phyloP scores from a whole-genome alignment of 2,113 vertebrate genomes.

The Uria aalge region DNA sequence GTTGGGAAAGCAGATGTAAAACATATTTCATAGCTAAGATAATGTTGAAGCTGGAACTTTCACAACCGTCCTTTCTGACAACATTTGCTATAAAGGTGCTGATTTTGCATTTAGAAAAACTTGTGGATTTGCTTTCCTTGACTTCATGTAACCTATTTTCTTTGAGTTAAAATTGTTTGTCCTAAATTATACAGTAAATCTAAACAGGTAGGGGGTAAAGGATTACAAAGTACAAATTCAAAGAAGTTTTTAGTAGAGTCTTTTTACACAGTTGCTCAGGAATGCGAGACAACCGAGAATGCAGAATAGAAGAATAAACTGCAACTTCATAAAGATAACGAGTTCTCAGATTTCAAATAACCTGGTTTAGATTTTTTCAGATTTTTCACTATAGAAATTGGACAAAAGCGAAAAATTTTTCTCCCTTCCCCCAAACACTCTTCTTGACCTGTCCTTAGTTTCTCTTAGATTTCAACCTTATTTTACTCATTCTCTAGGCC shows the following conservation, averaged over 20 bases:
- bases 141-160: background rate
- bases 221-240: background rate
- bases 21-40: background rate
- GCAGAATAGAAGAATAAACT: background rate
- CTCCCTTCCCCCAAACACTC: rapidly evolving
- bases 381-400: background rate
- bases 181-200: background rate
- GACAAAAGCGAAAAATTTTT: background rate
- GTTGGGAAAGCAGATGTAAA: background rate
- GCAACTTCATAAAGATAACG: background rate
- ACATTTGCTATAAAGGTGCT: background rate
- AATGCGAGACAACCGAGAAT: background rate
- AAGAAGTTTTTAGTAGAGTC: background rate
- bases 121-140: background rate
- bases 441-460: background rate
- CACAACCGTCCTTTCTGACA: background rate
- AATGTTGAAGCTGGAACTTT: background rate
- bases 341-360: background rate
- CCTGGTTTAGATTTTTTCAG: background rate
- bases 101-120: background rate
- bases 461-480: background rate
- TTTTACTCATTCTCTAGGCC: background rate
- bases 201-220: background rate
- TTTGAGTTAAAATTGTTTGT: background rate
- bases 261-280: background rate